Conservation (phyloP, 2,113 vertebrate genomes). For the Sapajus apella region DNA sequence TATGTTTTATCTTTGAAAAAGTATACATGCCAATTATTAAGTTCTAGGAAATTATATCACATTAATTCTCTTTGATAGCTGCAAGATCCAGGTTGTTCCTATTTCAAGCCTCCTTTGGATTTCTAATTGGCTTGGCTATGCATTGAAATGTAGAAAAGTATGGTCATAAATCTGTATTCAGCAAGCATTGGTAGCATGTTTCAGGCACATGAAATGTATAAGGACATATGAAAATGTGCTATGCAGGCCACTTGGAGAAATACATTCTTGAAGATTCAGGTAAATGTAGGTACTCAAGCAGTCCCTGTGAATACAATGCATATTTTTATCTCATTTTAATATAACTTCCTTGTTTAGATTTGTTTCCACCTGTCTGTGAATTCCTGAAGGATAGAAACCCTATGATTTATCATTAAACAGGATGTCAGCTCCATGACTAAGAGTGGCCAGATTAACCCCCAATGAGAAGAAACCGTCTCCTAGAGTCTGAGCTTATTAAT, state of each 20-base stretch:
- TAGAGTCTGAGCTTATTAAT: background rate
- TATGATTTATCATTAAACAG: constrained; percentile 10
- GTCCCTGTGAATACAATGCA: background rate
- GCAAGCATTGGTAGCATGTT: background rate
- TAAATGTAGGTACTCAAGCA: background rate
- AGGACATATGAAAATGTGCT: background rate
- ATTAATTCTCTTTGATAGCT: background rate
- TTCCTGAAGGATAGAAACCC: background rate
- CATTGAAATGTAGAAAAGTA: background rate
- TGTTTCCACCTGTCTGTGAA: background rate
- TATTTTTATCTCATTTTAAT: background rate
- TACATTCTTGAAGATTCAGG: background rate
- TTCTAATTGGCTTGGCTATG: background rate
- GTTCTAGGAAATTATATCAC: background rate
- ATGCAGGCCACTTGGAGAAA: background rate
- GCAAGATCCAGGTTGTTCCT: background rate
- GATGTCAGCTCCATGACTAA: background rate
- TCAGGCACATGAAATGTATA: background rate
- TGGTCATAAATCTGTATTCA: background rate
- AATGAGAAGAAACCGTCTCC: background rate
- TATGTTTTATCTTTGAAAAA: background rate
- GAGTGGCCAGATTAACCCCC: background rate
- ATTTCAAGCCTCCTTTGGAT: background rate
- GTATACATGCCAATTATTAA: background rate
- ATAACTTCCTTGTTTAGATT: background rate